Conservation (phyloP, 2,797 vertebrate species). For the Eulemur rubriventer region DNA sequence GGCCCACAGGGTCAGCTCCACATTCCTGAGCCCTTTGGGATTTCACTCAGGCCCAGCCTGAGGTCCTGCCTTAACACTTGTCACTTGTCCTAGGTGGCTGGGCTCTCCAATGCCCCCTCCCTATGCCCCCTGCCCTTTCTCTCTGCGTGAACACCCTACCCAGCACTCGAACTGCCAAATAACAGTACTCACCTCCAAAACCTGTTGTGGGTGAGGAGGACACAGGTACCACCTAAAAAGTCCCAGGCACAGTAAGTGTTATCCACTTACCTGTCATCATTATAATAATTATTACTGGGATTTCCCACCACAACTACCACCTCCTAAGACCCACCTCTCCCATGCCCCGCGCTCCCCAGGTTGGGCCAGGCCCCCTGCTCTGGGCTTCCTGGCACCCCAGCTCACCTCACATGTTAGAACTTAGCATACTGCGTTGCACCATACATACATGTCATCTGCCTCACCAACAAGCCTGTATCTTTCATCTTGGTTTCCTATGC, state of each 20-base stretch:
- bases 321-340: neutral
- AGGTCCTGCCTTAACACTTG: neutral
- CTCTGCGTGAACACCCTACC: neutral
- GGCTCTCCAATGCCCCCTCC: neutral
- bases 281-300: rapidly evolving
- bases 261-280: neutral
- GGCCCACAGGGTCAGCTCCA: neutral
- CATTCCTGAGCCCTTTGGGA: neutral
- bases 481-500: neutral
- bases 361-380: no score
- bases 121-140: neutral
- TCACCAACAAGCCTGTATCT: neutral
- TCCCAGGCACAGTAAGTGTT: rapidly evolving
- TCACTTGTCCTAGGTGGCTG: rapidly evolving
- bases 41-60: neutral
- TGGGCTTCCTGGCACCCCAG: neutral
- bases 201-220: neutral
- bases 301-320: no score
- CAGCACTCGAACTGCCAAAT: neutral
- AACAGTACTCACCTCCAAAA: neutral
- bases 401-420: neutral
- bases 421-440: rapidly evolving
- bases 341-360: neutral
- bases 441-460: neutral
- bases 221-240: rapidly evolving